Conservation (phyloP, 37 sponge, comb jelly and placozoan genomes). For the Tethya wilhelma region DNA sequence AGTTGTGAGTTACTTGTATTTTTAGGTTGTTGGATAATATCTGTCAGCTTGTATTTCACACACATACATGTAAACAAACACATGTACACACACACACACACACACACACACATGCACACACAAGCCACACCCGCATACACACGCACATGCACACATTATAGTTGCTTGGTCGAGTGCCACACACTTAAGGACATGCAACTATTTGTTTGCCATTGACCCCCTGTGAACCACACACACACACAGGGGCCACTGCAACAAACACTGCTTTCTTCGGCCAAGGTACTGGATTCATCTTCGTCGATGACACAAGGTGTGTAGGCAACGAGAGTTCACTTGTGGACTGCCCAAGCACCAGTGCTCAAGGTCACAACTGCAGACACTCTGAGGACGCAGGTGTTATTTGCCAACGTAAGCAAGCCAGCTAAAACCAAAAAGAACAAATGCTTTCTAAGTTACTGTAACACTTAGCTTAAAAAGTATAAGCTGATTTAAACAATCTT, state of each 20-base stretch:
- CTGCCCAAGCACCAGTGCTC: constrained; percentile 4
- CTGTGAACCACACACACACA: not conserved
- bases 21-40: not conserved
- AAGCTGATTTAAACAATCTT: not conserved
- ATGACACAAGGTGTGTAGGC: constrained; percentile 22
- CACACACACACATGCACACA: too few species aligned
- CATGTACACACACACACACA: too few species aligned
- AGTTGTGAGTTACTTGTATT: not conserved
- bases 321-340: constrained; percentile 19
- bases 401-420: constrained; percentile 23
- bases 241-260: constrained; percentile 1
- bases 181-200: not conserved
- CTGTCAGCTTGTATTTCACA: too few species aligned
- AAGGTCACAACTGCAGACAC: constrained; percentile 43
- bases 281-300: constrained; percentile 15
- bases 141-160: too few species aligned
- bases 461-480: not conserved
- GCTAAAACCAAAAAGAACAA: not conserved
- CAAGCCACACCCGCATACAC: too few species aligned
- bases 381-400: constrained; percentile 42
- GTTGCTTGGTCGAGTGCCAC: too few species aligned
- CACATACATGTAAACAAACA: too few species aligned
- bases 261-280: constrained; percentile 34
- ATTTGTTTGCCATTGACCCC: not conserved
- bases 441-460: not conserved